Percentiles rank a stretch among this genome's conserved stretches.
These are phyloP conservation scores for Galeopsomyia nigrocyanea DNA, from an alignment of 2,888 invertebrate genomes.

Conservation along the genomic window DNA sequence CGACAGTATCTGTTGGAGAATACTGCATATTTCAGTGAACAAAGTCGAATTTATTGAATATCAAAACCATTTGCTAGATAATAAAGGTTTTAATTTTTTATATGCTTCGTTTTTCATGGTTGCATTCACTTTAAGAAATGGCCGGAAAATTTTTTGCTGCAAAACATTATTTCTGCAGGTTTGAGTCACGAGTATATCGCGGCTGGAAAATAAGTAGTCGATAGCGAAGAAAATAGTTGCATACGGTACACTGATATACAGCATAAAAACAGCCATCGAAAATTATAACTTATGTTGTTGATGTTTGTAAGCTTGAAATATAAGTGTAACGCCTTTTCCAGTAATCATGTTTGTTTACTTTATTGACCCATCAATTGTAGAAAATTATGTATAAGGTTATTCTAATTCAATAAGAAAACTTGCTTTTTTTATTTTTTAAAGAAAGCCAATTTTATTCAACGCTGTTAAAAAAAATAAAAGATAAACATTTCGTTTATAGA, in stretches of 20 bases:
- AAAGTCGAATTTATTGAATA: background rate
- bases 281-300: constrained; percentile 62
- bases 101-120: no score
- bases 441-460: constrained; percentile 44
- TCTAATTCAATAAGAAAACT: background rate
- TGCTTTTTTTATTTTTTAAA: constrained; percentile 12
- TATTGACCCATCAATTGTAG: background rate
- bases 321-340: constrained; percentile 66
- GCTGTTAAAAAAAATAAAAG: constrained; percentile 30
- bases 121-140: background rate
- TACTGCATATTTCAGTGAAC: background rate
- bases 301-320: constrained; percentile 68
- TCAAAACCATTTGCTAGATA: constrained; percentile 5
- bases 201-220: constrained; percentile 43
- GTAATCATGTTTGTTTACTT: constrained; percentile 44
- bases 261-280: constrained; percentile 43
- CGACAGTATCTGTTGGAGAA: constrained; percentile 29
- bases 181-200: constrained; percentile 36
- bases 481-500: constrained; percentile 20
- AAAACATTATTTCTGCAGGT: background rate
- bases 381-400: background rate
- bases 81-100: constrained; percentile 15
- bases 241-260: constrained; percentile 32
- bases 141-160: background rate
- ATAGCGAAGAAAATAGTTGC: constrained; percentile 39